These are phyloP conservation scores for Galeruca laticollis DNA, from an alignment of 2,888 invertebrate genomes.

Conservation along the genomic window DNA sequence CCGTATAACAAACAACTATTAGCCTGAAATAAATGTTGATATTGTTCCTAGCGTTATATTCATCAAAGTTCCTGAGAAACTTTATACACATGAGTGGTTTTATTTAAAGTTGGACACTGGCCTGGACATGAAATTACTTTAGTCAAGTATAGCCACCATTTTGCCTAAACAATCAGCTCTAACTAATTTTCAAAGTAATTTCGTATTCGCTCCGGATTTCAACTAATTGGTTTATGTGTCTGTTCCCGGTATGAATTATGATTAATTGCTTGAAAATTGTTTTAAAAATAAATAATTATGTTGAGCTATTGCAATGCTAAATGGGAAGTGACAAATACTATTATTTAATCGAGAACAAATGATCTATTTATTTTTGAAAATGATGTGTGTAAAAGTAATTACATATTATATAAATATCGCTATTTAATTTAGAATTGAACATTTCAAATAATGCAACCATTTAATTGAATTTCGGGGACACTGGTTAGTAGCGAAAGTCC, in stretches of 20 bases:
- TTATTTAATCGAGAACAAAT: too few species aligned
- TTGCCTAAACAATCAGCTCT: slow-evolving; percentile 30
- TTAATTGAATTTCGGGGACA: too few species aligned
- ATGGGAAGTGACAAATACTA: too few species aligned
- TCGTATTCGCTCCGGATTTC: slow-evolving; percentile 15
- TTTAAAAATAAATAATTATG: too few species aligned
- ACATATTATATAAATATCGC: too few species aligned
- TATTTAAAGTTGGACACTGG: slow-evolving; percentile 33
- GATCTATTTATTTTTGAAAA: too few species aligned
- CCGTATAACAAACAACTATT: background rate
- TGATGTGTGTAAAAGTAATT: too few species aligned
- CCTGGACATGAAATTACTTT: slow-evolving; percentile 30
- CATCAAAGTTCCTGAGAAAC: background rate
- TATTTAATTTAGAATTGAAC: too few species aligned
- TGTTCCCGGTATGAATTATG: background rate
- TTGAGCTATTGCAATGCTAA: too few species aligned
- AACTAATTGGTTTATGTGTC: slow-evolving; percentile 30
- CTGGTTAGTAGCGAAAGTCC: too few species aligned
- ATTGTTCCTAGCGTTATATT: background rate
- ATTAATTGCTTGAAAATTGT: background rate
- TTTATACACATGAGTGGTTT: slow-evolving; percentile 20
- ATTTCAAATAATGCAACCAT: too few species aligned
- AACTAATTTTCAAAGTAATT: slow-evolving; percentile 31
- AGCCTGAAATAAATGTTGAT: background rate
- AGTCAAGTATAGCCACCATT: slow-evolving; percentile 24